These are phyloP conservation scores for Corvus cornix DNA, from an alignment of 2,113 vertebrate species.

Conservation along the genomic window DNA sequence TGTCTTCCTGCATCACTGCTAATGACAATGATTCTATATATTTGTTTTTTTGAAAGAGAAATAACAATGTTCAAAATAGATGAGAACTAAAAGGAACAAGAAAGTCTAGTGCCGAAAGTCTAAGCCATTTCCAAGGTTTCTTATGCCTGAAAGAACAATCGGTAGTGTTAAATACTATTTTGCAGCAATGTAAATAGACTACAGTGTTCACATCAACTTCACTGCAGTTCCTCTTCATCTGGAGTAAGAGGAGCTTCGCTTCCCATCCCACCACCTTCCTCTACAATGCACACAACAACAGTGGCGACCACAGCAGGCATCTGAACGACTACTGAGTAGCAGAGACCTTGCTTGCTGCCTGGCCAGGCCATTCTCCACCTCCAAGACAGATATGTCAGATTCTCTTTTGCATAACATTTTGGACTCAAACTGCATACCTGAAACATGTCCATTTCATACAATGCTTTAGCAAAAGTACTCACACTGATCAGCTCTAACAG, in stretches of 20 bases:
- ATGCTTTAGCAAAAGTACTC: background rate
- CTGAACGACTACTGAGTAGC: background rate
- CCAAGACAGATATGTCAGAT: background rate
- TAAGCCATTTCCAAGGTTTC: background rate
- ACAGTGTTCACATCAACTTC: background rate
- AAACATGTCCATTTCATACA: background rate
- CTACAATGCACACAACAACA: background rate
- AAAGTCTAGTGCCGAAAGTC: background rate
- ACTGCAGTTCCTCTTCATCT: background rate
- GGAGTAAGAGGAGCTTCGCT: background rate
- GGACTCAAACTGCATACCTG: background rate
- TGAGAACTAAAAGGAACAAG: background rate
- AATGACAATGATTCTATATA: slow-evolving; percentile 21
- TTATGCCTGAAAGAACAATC: background rate
- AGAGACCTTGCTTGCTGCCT: background rate
- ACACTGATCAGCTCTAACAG: background rate
- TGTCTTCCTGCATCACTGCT: background rate
- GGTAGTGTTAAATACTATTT: background rate
- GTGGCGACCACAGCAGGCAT: accelerated
- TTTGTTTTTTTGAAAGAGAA: background rate
- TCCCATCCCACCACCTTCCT: background rate
- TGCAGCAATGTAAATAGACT: background rate
- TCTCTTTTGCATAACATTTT: background rate
- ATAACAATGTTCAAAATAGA: background rate
- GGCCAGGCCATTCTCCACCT: background rate